These are phyloP conservation scores for Chymomyza caudatula DNA, from an alignment of 2,888 invertebrate genomes.

Conservation along the genomic window DNA sequence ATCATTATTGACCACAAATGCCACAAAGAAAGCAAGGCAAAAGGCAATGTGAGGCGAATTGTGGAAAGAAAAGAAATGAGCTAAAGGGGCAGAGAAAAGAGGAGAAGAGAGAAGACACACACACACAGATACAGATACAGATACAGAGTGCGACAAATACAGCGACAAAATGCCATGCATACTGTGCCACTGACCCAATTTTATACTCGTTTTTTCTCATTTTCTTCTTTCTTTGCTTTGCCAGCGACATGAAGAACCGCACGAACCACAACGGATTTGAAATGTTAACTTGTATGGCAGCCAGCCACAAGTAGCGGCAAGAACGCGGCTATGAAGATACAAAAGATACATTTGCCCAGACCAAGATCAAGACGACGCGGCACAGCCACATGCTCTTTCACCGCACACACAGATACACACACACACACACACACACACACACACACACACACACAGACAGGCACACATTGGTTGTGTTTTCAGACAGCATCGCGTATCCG, in stretches of 20 bases:
- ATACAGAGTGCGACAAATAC: slow-evolving; percentile 24
- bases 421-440: slow-evolving; percentile 23
- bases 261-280: slow-evolving; percentile 57
- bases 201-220: slow-evolving; percentile 58
- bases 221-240: slow-evolving; percentile 7
- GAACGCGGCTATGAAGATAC: slow-evolving; percentile 48
- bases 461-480: slow-evolving; percentile 26
- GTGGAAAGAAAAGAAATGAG: slow-evolving; percentile 41
- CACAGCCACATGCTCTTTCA: slow-evolving; percentile 60
- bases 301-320: slow-evolving; percentile 11
- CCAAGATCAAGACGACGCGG: neutral
- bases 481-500: slow-evolving; percentile 52
- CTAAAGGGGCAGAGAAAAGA: slow-evolving; percentile 43
- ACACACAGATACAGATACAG: slow-evolving; percentile 29
- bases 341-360: slow-evolving; percentile 45
- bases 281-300: slow-evolving; percentile 49
- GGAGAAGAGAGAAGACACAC: slow-evolving; percentile 39
- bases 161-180: slow-evolving; percentile 58
- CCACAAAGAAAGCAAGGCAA: slow-evolving; percentile 57
- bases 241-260: slow-evolving; percentile 11
- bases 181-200: slow-evolving; percentile 72
- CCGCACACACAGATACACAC: slow-evolving; percentile 41
- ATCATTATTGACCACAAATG: slow-evolving; percentile 73
- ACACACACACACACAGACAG: slow-evolving; percentile 11
- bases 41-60: neutral